phyloP scores from a whole-genome alignment of 2,797 vertebrate species.

The Catostomus latipinnis region DNA sequence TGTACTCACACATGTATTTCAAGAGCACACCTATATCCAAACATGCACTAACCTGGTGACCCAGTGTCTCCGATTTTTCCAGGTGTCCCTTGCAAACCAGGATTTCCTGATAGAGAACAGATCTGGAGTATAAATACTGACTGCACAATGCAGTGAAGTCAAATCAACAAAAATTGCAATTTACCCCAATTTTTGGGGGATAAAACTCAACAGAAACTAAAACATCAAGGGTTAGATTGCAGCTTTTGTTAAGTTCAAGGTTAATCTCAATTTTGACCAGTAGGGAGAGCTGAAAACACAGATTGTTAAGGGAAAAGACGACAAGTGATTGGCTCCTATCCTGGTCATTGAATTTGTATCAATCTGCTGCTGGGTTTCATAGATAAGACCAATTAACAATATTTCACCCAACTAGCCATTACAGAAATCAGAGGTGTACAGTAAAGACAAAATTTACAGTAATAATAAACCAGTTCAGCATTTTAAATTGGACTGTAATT shows the following conservation, averaged over 20 bases:
- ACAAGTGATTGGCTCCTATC: too few relatives aligned
- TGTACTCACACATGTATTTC: not conserved
- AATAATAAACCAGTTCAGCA: too few relatives aligned
- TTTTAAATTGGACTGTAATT: too few relatives aligned
- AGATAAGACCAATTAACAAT: too few relatives aligned
- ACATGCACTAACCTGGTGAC: conserved; percentile 32
- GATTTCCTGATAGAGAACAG: conserved; percentile 39
- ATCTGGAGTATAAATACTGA: not conserved
- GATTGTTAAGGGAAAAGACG: not conserved
- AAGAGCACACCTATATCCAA: not conserved
- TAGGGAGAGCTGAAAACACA: conserved; percentile 33
- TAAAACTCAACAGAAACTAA: not conserved
- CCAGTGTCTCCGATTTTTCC: conserved; percentile 43
- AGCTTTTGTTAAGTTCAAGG: not conserved
- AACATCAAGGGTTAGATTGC: not conserved
- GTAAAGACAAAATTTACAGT: too few relatives aligned
- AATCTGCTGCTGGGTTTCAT: too few relatives aligned
- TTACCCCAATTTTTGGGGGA: not conserved
- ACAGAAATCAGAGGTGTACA: too few relatives aligned
- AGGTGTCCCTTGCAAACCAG: conserved; percentile 15
- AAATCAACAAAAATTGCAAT: not conserved
- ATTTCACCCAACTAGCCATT: too few relatives aligned
- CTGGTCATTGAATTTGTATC: too few relatives aligned
- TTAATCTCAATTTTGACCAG: conserved; percentile 13
- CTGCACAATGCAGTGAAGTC: not conserved